These are phyloP conservation scores for Felis chaus DNA, from an alignment of 2,113 vertebrate genomes.

Conservation along the genomic window DNA sequence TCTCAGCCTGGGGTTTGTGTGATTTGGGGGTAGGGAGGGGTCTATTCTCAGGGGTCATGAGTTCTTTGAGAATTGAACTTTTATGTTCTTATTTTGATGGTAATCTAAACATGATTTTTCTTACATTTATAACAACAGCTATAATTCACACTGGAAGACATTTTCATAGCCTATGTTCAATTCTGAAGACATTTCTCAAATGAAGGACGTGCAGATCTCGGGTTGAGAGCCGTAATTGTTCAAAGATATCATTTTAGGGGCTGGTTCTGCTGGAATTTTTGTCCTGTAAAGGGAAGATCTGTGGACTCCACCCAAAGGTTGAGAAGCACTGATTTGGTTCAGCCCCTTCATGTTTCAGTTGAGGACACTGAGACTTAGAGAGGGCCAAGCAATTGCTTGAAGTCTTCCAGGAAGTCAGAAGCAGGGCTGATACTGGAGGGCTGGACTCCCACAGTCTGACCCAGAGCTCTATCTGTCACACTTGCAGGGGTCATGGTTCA, in stretches of 20 bases:
- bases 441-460: not conserved
- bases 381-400: not conserved
- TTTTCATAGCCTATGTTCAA: slow-evolving; percentile 38
- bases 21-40: not conserved
- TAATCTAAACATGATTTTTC: slow-evolving; percentile 30
- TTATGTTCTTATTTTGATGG: slow-evolving; percentile 47
- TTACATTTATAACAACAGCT: slow-evolving; percentile 27
- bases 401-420: not conserved
- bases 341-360: not conserved
- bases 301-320: not conserved
- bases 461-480: not conserved
- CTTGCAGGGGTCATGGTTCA: not conserved
- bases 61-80: slow-evolving; percentile 57
- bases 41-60: not conserved
- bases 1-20: slow-evolving; percentile 26
- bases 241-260: not conserved
- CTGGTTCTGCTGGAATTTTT: not conserved
- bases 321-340: not conserved
- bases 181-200: not conserved
- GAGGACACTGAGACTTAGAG: not conserved
- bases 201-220: not conserved
- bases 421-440: not conserved
- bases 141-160: slow-evolving; percentile 38
- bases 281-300: not conserved
- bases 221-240: not conserved